Evolutionary conservation across 2,797 vertebrate genomes (phyloP).

Genomic region (Melopsittacus undulatus): DNA sequence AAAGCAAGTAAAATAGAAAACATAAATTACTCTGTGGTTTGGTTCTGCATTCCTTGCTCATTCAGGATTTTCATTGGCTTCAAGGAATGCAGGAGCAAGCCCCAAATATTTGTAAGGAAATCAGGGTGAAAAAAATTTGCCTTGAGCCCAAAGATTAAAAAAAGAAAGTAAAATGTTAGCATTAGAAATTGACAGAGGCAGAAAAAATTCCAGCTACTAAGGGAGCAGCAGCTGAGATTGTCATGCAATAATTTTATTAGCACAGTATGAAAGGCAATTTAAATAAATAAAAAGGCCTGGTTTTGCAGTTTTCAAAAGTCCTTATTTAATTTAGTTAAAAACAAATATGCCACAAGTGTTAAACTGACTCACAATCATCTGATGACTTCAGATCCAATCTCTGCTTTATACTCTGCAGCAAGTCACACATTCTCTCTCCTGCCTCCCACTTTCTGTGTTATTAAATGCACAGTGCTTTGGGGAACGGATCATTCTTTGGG

Average conservation of each 20-base stretch:
- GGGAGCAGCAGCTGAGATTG: constrained; percentile 19
- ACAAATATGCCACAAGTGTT: constrained; percentile 10
- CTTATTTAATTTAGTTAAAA: constrained; percentile 31
- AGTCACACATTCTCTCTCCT: background rate
- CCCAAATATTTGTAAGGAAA: constrained; percentile 40
- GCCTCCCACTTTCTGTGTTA: background rate
- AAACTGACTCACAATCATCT: background rate
- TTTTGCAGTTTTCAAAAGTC: background rate
- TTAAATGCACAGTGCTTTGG: background rate
- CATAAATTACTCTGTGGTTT: constrained; percentile 14
- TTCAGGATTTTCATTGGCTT: constrained; percentile 26
- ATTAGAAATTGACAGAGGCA: background rate
- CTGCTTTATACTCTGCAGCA: background rate
- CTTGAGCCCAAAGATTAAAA: constrained; percentile 17
- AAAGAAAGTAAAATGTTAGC: constrained; percentile 42
- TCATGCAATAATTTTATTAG: constrained; percentile 51
- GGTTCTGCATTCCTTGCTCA: constrained; percentile 14
- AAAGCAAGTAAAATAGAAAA: constrained; percentile 30
- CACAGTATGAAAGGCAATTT: background rate
- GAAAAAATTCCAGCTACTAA: constrained; percentile 7
- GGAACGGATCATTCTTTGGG: background rate
- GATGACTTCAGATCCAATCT: background rate
- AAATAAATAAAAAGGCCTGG: constrained; percentile 33
- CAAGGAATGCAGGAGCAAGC: constrained; percentile 32
- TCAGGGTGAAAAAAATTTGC: constrained; percentile 38